These are phyloP conservation scores for Drosophila bipectinata DNA, from an alignment of 1,140 invertebrate genomes.

Conservation along the genomic window DNA sequence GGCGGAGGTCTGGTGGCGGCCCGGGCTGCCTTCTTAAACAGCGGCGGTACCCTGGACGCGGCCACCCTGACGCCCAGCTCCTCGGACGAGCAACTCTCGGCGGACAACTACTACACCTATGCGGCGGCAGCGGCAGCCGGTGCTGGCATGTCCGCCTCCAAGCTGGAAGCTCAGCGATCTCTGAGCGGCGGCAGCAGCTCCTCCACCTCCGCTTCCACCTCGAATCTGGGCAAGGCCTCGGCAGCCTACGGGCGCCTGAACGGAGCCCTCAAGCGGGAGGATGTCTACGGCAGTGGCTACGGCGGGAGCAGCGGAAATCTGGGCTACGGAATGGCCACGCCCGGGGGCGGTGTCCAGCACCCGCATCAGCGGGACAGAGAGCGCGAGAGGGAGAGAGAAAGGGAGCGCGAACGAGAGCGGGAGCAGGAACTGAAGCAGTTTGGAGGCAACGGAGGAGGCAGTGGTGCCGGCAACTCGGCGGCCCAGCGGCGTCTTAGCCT, in stretches of 20 bases:
- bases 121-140: conserved; percentile 51
- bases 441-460: conserved; percentile 45
- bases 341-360: conserved; percentile 21
- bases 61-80: conserved; percentile 80
- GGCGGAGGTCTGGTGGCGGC: conserved; percentile 72
- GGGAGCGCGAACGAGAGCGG: conserved; percentile 24
- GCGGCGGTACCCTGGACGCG: conserved; percentile 60
- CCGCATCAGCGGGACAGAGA: conserved; percentile 31
- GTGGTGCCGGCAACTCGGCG: conserved; percentile 51
- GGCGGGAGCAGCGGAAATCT: conserved; percentile 38
- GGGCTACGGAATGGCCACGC: conserved; percentile 29
- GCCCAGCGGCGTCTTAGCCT: conserved; percentile 87
- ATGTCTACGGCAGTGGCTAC: conserved; percentile 66
- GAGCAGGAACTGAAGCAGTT: conserved; percentile 57
- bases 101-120: conserved; percentile 76
- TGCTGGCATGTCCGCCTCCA: conserved; percentile 39
- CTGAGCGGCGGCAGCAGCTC: conserved; percentile 85
- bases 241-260: conserved; percentile 66
- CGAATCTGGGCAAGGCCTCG: conserved; percentile 54
- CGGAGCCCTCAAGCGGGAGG: conserved; percentile 71
- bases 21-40: conserved; percentile 72
- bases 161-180: conserved; percentile 77
- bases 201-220: conserved; percentile 51
- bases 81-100: conserved; percentile 80
- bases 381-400: conserved; percentile 18